Evolutionary conservation across 92 coral and sea anemone genomes (phyloP).

Genomic region (Parazoanthus darwini): DNA sequence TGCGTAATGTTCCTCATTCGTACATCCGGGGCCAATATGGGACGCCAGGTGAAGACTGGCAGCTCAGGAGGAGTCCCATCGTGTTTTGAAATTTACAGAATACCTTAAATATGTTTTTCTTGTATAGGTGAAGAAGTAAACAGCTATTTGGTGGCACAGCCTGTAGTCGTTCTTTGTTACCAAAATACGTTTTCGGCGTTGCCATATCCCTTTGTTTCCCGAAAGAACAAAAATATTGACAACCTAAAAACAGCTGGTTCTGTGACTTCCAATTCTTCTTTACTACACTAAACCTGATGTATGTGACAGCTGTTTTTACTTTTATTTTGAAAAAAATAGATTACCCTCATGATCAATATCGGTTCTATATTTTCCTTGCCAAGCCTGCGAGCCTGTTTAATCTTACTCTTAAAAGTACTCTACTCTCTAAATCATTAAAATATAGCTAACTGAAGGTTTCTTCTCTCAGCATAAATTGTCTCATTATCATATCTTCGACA

Average conservation of each 20-base stretch:
- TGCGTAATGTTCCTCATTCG: not conserved
- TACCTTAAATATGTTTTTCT: not conserved
- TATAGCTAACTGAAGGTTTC: too few relatives aligned
- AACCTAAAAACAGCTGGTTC: not conserved
- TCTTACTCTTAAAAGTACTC: too few relatives aligned
- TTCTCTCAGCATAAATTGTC: too few relatives aligned
- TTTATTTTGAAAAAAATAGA: not conserved
- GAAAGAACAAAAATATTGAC: too few relatives aligned
- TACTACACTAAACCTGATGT: not conserved
- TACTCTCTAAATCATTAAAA: too few relatives aligned
- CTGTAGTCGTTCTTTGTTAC: not conserved
- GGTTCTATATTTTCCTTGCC: too few relatives aligned
- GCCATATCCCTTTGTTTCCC: not conserved
- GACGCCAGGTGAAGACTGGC: not conserved
- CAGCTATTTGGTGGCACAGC: not conserved
- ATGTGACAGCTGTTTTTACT: not conserved
- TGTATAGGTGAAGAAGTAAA: not conserved
- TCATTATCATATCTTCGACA: not conserved
- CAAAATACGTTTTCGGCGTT: not conserved
- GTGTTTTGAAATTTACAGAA: not conserved
- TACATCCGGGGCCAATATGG: not conserved
- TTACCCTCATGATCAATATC: not conserved
- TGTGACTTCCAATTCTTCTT: not conserved
- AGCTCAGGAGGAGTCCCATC: not conserved
- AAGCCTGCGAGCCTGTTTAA: too few relatives aligned